Percentiles rank a stretch among this genome's conserved stretches.
Conservation (phyloP, 1,140 invertebrate species). For the Polyergus mexicanus region DNA sequence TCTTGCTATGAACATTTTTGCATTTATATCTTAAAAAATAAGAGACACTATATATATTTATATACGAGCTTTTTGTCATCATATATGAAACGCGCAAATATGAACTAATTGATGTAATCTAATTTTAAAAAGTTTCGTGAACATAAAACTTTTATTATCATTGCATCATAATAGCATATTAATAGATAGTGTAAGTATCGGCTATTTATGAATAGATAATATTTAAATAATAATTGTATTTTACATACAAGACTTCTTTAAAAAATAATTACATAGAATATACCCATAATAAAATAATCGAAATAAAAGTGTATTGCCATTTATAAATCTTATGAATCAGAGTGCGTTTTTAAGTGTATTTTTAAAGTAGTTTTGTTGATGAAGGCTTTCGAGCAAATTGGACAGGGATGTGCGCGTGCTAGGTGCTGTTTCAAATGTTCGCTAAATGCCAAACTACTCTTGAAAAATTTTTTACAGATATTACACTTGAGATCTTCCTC, state of each 20-base stretch:
- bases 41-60: not conserved
- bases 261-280: not conserved
- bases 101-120: not conserved
- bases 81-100: not conserved
- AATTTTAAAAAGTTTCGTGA: too few relatives aligned
- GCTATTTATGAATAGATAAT: not conserved
- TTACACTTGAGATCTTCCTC: constrained; percentile 73
- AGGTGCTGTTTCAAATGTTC: constrained; percentile 78
- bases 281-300: not conserved
- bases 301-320: not conserved
- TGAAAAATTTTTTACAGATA: constrained; percentile 76
- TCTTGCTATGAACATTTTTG: not conserved
- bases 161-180: not conserved
- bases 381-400: constrained; percentile 78
- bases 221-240: constrained; percentile 13
- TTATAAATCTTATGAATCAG: not conserved
- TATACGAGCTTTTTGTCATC: not conserved
- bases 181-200: not conserved
- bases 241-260: not conserved
- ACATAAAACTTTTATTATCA: too few relatives aligned
- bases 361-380: constrained; percentile 78
- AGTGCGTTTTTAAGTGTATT: constrained; percentile 78
- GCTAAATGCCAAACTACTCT: constrained; percentile 58
- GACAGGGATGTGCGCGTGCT: constrained; percentile 73
- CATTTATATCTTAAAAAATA: constrained; percentile 8